Percentiles rank a stretch among this genome's conserved stretches.
Evolutionary conservation across 2,113 vertebrate species (phyloP).

Genomic region (Sinocyclocheilus anshuiensis): DNA sequence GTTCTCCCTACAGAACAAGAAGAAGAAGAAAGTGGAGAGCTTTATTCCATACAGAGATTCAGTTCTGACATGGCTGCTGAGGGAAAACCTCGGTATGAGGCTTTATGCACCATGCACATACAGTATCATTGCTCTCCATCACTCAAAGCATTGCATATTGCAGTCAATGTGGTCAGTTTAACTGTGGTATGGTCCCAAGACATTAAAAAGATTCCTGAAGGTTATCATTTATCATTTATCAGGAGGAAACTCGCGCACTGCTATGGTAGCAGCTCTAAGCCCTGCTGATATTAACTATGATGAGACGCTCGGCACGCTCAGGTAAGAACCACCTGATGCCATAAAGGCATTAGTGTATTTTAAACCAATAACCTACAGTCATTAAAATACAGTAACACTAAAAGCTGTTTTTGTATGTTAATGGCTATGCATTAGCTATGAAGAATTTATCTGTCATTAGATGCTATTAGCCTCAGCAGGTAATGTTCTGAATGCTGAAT

Average conservation of each 20-base stretch:
- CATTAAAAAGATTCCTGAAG: background rate
- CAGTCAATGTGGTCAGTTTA: background rate
- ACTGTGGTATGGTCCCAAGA: background rate
- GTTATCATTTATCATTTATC: constrained; percentile 24
- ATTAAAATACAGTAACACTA: background rate
- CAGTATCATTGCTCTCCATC: background rate
- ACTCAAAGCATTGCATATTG: background rate
- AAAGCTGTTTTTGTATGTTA: background rate
- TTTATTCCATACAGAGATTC: constrained; percentile 97
- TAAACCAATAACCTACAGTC: background rate
- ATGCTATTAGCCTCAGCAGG: too few relatives aligned
- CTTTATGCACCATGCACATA: constrained; percentile 7
- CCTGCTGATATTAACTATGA: constrained; percentile 98
- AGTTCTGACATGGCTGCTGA: constrained; percentile 94
- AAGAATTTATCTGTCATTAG: too few relatives aligned
- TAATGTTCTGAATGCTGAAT: too few relatives aligned
- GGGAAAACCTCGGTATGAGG: constrained; percentile 90
- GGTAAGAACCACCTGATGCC: constrained; percentile 73
- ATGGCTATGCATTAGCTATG: too few relatives aligned
- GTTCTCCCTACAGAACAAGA: constrained; percentile 81
- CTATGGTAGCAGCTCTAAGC: constrained; percentile 97
- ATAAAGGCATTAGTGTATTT: background rate
- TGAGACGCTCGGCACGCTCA: constrained; percentile 95
- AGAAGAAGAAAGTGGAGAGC: constrained; percentile 96
- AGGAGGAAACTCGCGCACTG: constrained; percentile 97